Evolutionary conservation across 2,113 vertebrate genomes (phyloP).

Genomic region (Cricetomys ansorgei): DNA sequence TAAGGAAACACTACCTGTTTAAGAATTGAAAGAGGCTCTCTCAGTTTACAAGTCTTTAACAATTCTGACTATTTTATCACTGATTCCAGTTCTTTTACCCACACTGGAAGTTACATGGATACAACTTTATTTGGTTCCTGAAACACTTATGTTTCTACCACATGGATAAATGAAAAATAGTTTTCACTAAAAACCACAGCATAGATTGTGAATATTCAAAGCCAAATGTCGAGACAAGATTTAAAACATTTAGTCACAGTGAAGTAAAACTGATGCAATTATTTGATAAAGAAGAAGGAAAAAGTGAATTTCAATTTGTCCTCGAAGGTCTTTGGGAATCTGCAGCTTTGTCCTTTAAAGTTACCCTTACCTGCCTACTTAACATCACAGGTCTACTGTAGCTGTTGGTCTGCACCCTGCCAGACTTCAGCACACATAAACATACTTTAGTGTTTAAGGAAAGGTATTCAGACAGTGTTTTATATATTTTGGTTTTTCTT

Average conservation of each 20-base stretch:
- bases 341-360: background rate
- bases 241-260: background rate
- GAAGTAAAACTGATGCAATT: constrained; percentile 1
- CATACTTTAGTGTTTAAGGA: background rate
- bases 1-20: background rate
- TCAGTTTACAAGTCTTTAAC: background rate
- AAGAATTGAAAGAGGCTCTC: background rate
- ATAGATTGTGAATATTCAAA: constrained; percentile 7
- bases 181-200: background rate
- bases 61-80: background rate
- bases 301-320: constrained; percentile 15
- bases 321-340: background rate
- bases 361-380: background rate
- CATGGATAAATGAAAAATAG: background rate
- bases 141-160: constrained; percentile 11
- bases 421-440: background rate
- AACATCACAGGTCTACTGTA: background rate
- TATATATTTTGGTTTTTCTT: background rate
- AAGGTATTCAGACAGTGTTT: background rate
- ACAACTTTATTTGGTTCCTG: constrained; percentile 19
- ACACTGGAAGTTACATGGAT: background rate
- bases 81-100: background rate
- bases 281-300: background rate
- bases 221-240: background rate
- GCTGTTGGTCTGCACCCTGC: background rate